Conservation (phyloP, 2,797 vertebrate species). For the Tiaroga cobitis region DNA sequence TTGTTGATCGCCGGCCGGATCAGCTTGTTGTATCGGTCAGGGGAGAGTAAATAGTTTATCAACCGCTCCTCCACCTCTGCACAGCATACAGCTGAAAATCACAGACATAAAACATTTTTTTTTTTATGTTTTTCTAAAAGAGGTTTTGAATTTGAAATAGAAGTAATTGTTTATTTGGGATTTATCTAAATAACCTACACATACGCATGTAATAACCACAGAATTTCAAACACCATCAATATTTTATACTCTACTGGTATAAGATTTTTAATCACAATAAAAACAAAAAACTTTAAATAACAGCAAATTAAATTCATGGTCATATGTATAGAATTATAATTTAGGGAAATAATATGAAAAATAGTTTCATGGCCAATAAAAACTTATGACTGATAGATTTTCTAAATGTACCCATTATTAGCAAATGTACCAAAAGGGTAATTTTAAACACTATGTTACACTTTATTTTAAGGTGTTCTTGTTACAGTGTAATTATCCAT, state of each 20-base stretch:
- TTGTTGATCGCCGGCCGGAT: slow-evolving; percentile 83
- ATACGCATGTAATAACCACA: background rate
- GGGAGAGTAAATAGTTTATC: slow-evolving; percentile 54
- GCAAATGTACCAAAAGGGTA: background rate
- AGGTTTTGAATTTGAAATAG: background rate
- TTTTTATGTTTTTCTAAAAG: background rate
- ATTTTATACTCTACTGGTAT: background rate
- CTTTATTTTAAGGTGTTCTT: background rate
- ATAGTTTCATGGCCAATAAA: background rate
- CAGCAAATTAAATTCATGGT: background rate
- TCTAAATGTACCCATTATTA: background rate
- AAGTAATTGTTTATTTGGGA: background rate
- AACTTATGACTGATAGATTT: background rate
- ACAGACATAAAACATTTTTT: background rate
- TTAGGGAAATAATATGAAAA: background rate
- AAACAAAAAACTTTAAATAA: background rate
- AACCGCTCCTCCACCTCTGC: slow-evolving; percentile 78
- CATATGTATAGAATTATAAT: background rate
- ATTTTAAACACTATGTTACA: background rate
- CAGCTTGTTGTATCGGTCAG: slow-evolving; percentile 68
- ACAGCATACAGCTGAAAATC: slow-evolving; percentile 70
- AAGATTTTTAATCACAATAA: background rate
- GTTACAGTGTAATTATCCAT: background rate
- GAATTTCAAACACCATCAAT: background rate
- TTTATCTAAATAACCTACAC: background rate